Conservation (phyloP, 1,140 invertebrate species). For the Argopecten irradians region DNA sequence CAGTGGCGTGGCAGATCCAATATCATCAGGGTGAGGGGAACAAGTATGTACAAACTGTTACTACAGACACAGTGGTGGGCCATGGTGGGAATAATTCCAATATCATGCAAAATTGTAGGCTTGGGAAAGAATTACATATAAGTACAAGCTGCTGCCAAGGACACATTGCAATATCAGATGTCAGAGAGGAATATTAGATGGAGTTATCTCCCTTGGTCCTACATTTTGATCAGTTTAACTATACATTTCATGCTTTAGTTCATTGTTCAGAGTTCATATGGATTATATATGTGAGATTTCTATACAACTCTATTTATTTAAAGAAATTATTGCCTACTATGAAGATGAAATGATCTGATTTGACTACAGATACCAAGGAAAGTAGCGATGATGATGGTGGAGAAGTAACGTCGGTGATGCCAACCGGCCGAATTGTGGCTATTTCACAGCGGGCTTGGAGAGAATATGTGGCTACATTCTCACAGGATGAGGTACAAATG, state of each 20-base stretch:
- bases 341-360: too few species aligned
- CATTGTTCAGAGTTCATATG: too few species aligned
- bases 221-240: too few species aligned
- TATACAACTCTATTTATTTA: too few species aligned
- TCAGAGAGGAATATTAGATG: too few species aligned
- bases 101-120: slow-evolving; percentile 31
- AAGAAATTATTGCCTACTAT: too few species aligned
- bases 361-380: slow-evolving; percentile 27
- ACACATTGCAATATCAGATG: too few species aligned
- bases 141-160: slow-evolving; percentile 26
- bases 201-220: background rate
- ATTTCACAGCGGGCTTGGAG: slow-evolving; percentile 96
- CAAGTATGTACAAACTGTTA: slow-evolving; percentile 40
- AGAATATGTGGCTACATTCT: slow-evolving; percentile 74
- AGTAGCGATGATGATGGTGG: slow-evolving; percentile 36
- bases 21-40: slow-evolving; percentile 53
- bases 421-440: slow-evolving; percentile 93
- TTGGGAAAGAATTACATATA: slow-evolving; percentile 55
- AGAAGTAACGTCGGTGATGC: slow-evolving; percentile 73
- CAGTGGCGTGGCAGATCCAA: slow-evolving; percentile 91
- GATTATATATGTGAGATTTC: background rate
- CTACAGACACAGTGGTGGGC: slow-evolving; percentile 84
- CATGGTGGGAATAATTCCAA: slow-evolving; percentile 82
- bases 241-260: too few species aligned
- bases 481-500: slow-evolving; percentile 69